Evolutionary conservation across 1,140 invertebrate genomes (phyloP).

Genomic region (Anastrepha ludens): DNA sequence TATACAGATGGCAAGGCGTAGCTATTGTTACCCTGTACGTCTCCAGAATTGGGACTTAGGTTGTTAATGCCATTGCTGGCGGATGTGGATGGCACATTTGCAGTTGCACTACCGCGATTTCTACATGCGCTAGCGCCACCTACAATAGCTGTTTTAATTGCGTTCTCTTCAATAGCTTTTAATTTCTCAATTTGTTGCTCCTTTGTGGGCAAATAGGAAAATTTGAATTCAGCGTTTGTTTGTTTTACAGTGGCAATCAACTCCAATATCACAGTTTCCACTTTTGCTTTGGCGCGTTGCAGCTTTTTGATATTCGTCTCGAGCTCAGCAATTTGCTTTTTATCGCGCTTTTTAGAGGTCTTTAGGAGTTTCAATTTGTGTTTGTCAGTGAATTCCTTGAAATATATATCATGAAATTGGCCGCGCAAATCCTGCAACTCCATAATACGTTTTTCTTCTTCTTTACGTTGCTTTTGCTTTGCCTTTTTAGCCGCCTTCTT

Average conservation of each 20-base stretch:
- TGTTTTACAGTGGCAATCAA: constrained; percentile 71
- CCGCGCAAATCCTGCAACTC: constrained; percentile 69
- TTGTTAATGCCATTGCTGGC: constrained; percentile 22
- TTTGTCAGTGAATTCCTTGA: constrained; percentile 71
- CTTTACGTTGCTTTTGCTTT: constrained; percentile 71
- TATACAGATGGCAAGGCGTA: constrained; percentile 25
- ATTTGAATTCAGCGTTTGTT: constrained; percentile 70
- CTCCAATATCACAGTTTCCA: constrained; percentile 69
- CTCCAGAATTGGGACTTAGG: not conserved
- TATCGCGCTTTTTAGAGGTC: constrained; percentile 70
- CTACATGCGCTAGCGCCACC: not conserved
- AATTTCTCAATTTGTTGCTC: constrained; percentile 71
- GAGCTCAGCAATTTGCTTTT: constrained; percentile 71
- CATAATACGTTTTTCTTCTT: constrained; percentile 71
- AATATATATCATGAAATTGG: constrained; percentile 72
- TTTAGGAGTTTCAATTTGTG: constrained; percentile 68
- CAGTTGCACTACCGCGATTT: not conserved
- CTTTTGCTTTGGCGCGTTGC: constrained; percentile 70
- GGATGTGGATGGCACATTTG: not conserved
- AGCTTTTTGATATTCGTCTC: constrained; percentile 72
- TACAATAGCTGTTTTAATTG: not conserved
- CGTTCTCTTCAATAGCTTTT: constrained; percentile 62
- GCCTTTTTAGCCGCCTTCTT: constrained; percentile 73
- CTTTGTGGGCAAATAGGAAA: constrained; percentile 72
- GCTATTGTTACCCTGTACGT: not conserved